Evolutionary conservation across 2,888 invertebrate species (phyloP), one percentile per base, ranked within the genome.

Genomic region (Spisula subtruncata): DNA sequence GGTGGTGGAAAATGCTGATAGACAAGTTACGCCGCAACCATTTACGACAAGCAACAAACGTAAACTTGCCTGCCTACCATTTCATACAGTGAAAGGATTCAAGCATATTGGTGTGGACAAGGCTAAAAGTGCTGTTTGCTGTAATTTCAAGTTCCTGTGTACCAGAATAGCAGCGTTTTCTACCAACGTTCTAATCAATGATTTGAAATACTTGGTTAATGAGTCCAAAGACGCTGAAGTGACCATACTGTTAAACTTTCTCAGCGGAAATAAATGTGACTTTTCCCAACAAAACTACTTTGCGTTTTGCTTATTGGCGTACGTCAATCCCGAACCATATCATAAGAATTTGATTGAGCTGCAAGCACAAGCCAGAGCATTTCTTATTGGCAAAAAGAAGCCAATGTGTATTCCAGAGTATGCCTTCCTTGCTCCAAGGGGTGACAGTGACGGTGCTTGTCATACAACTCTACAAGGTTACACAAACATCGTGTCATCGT

Each of bases 201-300:
- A 98, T 96, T 98, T 99, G 86, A 98, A 98, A 94, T 97, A 97
- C 83, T 98, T 98, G 86, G 98, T 98, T 96, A 98, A 98, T 79
- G 98, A 98, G 95, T 98, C 98, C 1, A 97, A 98, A 56, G 98
- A 98, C 89, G 97, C 98, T 79, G 98, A 98, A 97, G 97, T 97
- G 35, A 97, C 98, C 94, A 98, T 98, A 0, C 98, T 95, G 14
- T 89, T 90, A 54, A 89, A 91, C 20, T 95, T 94, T 85, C 84
- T 95, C 29, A 87, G 88, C 41, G 86, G 90, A 5, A 87, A 88
- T 14, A 93, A 92, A 88, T 91, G 90, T 32, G 90, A 94, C 46
- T 54, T 94, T 41, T 88, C 87, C 25, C 88, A 91, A 32, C 87
- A 91, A 29, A 83, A 88, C 6, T 91, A 88, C 16, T 92, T 95